A percentile compares a stretch with the other conserved stretches of the same genome.
These are phyloP conservation scores for Nannobrachium achirus DNA, from an alignment of 2,113 vertebrate genomes.

Conservation along the genomic window DNA sequence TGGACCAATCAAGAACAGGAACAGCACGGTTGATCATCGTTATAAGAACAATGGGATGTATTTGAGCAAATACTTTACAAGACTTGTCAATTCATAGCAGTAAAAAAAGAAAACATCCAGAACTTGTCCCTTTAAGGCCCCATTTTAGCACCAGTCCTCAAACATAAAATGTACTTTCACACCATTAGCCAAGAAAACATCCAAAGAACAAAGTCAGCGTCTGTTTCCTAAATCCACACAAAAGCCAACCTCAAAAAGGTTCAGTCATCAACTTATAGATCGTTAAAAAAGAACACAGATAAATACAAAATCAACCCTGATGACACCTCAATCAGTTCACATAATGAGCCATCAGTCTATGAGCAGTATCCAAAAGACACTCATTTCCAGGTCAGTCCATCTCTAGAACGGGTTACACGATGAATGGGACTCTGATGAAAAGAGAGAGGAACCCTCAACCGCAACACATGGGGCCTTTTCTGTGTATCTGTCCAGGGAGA, in stretches of 20 bases:
- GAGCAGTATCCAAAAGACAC: slow-evolving; percentile 45
- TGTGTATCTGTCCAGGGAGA: slow-evolving; percentile 25
- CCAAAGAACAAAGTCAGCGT: too few species aligned
- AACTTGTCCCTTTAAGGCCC: too few species aligned
- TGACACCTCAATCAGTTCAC: slow-evolving; percentile 22
- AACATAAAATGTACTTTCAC: too few species aligned
- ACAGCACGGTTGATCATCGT: slow-evolving; percentile 23
- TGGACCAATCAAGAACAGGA: slow-evolving; percentile 30
- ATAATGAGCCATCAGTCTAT: slow-evolving; percentile 1
- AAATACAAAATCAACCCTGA: too few species aligned
- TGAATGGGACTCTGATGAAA: slow-evolving; percentile 41
- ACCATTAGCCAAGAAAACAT: too few species aligned
- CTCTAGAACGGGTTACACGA: slow-evolving; percentile 19
- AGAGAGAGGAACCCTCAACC: slow-evolving; percentile 17
- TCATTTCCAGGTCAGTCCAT: slow-evolving; percentile 31
- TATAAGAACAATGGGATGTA: background rate
- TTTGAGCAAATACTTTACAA: slow-evolving; percentile 28
- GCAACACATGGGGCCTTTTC: slow-evolving; percentile 13
- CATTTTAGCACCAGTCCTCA: too few species aligned
- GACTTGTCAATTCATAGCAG: slow-evolving; percentile 16
- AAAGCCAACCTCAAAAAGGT: too few species aligned
- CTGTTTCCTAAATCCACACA: too few species aligned
- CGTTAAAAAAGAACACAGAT: too few species aligned
- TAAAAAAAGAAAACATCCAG: too few species aligned
- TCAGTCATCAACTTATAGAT: too few species aligned